Conservation (phyloP, 2,888 invertebrate species). For the Zootermopsis nevadensis region DNA sequence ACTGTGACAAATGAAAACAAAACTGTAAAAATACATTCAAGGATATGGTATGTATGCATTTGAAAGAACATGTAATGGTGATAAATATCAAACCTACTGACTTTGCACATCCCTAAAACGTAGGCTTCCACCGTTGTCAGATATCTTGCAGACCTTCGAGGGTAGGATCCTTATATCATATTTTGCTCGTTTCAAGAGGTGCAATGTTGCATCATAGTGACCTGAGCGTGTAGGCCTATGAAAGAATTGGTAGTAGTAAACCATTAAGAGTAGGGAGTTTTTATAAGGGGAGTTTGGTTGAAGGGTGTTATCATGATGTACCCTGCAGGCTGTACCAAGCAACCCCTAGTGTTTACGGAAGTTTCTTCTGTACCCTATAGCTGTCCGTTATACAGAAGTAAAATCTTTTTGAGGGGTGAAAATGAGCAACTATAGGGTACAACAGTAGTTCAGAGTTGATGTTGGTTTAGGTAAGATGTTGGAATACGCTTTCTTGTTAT, state of each 20-base stretch:
- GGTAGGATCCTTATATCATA: too few species aligned
- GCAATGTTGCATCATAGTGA: background rate
- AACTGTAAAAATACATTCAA: too few species aligned
- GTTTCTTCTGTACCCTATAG: background rate
- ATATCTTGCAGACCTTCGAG: too few species aligned
- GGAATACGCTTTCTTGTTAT: background rate
- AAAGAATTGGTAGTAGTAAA: background rate
- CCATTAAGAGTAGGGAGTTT: conserved; percentile 8
- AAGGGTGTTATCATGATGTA: conserved; percentile 17
- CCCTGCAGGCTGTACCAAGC: conserved; percentile 1
- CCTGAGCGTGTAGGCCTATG: too few species aligned
- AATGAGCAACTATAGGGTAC: background rate
- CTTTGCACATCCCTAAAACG: too few species aligned
- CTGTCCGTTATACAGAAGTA: background rate
- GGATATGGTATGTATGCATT: too few species aligned
- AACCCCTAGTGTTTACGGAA: conserved; percentile 6
- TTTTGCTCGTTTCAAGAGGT: background rate
- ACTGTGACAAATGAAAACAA: too few species aligned
- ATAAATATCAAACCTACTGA: too few species aligned
- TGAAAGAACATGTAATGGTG: too few species aligned
- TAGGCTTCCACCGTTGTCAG: too few species aligned
- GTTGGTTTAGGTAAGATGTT: conserved; percentile 22
- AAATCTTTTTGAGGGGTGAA: conserved; percentile 15
- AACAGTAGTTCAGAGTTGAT: conserved; percentile 8
- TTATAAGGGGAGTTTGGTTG: conserved; percentile 27